These are phyloP conservation scores for Lasioglossum morio DNA, from an alignment of 2,888 invertebrate species.

Conservation along the genomic window DNA sequence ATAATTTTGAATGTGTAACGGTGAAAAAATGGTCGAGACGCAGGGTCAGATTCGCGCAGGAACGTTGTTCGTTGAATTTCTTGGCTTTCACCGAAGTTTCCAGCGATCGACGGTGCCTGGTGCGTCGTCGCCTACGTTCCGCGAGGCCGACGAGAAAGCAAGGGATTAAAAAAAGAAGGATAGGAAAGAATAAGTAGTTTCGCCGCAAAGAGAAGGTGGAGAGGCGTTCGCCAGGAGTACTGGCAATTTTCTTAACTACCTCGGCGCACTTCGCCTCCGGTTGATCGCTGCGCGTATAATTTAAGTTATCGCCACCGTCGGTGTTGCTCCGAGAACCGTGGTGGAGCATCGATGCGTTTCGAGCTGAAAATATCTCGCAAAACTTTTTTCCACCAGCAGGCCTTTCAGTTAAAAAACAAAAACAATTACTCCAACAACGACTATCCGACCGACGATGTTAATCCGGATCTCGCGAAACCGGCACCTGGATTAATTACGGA, in stretches of 20 bases:
- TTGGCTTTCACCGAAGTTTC: conserved; percentile 40
- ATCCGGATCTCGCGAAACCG: neutral
- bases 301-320: conserved; percentile 61
- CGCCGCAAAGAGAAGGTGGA: conserved; percentile 46
- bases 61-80: neutral
- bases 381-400: neutral
- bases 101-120: conserved; percentile 29
- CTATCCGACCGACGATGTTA: conserved; percentile 5
- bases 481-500: conserved; percentile 45
- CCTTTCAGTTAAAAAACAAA: neutral
- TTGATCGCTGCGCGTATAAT: conserved; percentile 62
- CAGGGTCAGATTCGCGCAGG: neutral
- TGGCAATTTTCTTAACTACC: conserved; percentile 69
- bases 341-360: conserved; percentile 5
- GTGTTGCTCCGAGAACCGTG: conserved; percentile 28
- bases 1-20: neutral
- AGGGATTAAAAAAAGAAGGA: neutral
- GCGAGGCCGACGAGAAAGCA: neutral
- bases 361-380: neutral
- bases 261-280: conserved; percentile 52
- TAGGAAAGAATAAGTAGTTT: conserved; percentile 21
- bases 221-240: conserved; percentile 41
- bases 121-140: neutral
- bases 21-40: neutral
- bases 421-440: neutral